Base-by-base conservation (phyloP, 1,140 invertebrate genomes). In the Drosophila melanica region DNA sequence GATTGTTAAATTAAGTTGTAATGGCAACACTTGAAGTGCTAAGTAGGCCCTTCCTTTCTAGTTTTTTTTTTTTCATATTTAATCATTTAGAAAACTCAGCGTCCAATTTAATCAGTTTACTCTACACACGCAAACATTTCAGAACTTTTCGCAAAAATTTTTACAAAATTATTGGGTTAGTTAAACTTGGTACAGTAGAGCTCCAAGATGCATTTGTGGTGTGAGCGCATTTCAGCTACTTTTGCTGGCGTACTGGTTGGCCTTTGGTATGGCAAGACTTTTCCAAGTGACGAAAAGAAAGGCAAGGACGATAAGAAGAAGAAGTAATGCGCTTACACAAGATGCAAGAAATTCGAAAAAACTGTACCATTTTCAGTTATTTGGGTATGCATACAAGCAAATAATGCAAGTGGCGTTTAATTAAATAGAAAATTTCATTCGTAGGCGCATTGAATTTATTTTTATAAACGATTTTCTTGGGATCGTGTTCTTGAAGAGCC, bases 221-320 rank as follows among this genome's bases (percentile, higher is more conserved):
- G 84, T 70, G 84, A 89, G 41, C 85, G 84, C 12, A 30, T 89
- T 20, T 75, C 85, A 6, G 69, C 84, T 2, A 14, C 72, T 1
- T 54, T 84, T 33, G 84, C 66, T 27, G 84, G 84, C 7, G 1
- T 84, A 14, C 6, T 89, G 11, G 80, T 75, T 0, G 85, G 84
- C 5, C 35, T 80, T 12, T 89, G 84, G 84, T 89, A 80, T 23
- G 69, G 37, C 6, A 80, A 89, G n/a, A 84, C 76, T 4, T 89
- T 84, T 27, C 74, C 77, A 5, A 30, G 20, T 0, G 65, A 82
- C 1, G 37, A 68, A 6, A 35, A 50, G 7, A 14, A 16, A 7
- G 8, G 0, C 12, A 35, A 47, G 1, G 41, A 69, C 11, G 4
- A 0, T 2, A 35, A 65, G 11, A 65, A 65, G 35, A 65, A 66